These are phyloP conservation scores for Physella acuta DNA, from an alignment of 1,140 invertebrate genomes.

Conservation along the genomic window DNA sequence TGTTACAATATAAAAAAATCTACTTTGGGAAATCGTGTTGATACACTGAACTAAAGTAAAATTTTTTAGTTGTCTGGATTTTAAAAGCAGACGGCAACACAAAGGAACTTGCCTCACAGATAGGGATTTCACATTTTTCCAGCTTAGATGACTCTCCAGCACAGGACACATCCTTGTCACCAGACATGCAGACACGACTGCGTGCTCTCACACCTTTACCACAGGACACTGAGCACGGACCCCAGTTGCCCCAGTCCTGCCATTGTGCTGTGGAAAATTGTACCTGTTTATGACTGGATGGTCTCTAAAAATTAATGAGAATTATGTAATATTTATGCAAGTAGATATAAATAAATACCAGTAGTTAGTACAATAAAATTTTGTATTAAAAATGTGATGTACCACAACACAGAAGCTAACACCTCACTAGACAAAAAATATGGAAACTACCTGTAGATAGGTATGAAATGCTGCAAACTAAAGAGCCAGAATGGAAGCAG, in stretches of 20 bases:
- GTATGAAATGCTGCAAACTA: no score
- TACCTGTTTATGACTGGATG: no score
- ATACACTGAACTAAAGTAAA: background rate
- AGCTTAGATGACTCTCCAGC: conserved; percentile 1
- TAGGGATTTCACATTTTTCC: conserved; percentile 1
- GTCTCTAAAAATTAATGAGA: no score
- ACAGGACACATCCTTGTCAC: background rate
- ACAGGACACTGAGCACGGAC: conserved; percentile 20
- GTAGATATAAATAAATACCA: no score
- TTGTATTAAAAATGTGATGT: no score
- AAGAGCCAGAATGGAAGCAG: no score
- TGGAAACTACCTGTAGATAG: no score
- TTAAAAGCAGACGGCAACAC: background rate
- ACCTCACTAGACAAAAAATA: no score
- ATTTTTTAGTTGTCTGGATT: background rate
- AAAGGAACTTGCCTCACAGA: background rate
- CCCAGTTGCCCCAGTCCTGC: conserved; percentile 16
- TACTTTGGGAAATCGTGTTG: background rate
- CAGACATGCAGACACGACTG: conserved; percentile 8
- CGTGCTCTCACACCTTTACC: conserved; percentile 19
- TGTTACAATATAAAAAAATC: background rate
- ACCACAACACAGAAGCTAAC: no score
- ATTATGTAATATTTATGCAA: no score
- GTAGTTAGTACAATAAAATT: no score
- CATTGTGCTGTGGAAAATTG: conserved; percentile 10